A percentile compares a stretch with the other conserved stretches of the same genome.
Conservation (phyloP, 2,113 vertebrate genomes). For the Clinocottus analis region DNA sequence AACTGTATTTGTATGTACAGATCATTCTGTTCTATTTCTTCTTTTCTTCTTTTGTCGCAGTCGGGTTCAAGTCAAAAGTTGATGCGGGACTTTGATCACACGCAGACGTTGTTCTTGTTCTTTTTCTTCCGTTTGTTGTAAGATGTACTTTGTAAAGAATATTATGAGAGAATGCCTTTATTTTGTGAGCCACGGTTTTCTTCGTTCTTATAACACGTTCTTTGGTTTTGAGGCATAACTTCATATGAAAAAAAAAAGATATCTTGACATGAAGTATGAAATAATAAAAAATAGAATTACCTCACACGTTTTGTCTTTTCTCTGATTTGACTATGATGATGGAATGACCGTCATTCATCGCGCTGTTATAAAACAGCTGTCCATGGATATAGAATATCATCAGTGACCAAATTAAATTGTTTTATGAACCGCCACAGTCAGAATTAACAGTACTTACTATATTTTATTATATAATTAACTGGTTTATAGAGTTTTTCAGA, state of each 20-base stretch:
- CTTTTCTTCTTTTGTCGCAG: constrained; percentile 56
- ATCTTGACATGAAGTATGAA: constrained; percentile 80
- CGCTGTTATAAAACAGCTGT: neutral
- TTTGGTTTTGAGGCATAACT: constrained; percentile 77
- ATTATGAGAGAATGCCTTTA: constrained; percentile 81
- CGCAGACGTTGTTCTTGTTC: constrained; percentile 55
- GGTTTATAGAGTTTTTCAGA: neutral
- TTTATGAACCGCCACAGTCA: neutral
- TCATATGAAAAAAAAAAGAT: constrained; percentile 76
- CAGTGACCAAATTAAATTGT: neutral
- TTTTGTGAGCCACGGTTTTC: constrained; percentile 77
- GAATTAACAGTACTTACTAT: too few relatives aligned
- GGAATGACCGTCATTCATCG: neutral
- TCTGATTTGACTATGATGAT: neutral
- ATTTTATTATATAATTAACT: too few relatives aligned
- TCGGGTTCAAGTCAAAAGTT: constrained; percentile 64
- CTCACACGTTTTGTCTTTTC: constrained; percentile 16
- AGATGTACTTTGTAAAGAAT: constrained; percentile 78
- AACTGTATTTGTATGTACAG: constrained; percentile 68
- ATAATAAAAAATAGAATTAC: constrained; percentile 80
- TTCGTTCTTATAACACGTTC: constrained; percentile 64
- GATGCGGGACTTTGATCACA: constrained; percentile 54
- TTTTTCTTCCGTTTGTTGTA: constrained; percentile 57
- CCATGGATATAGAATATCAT: neutral
- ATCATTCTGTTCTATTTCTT: constrained; percentile 45